Base-by-base conservation (phyloP, 37 sponge, comb jelly and placozoan species). In the Crambe crambe region DNA sequence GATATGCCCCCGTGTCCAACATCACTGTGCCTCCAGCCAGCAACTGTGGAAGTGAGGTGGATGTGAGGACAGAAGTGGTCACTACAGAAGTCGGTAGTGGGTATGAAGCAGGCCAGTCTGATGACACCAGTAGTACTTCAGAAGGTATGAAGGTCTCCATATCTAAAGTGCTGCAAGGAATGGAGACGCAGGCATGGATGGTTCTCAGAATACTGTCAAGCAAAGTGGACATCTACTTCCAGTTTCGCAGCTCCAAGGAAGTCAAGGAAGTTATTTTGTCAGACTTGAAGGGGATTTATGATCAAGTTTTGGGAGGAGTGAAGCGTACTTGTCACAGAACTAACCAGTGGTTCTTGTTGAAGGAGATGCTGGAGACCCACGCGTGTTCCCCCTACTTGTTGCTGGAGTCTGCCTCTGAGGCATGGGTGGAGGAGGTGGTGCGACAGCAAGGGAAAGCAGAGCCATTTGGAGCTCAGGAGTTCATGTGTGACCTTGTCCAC, bases 351-450 rank as follows among this genome's bases (percentile, higher is more conserved):
- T 82, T 80, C 75, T 60, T 90, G 59, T 74, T 90, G 29, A 81
- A 82, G 67, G 86, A 90, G 41, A 65, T 90, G 78, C 30, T 90
- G 58, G 86, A 90, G n/a, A 90, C 86, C 26, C 78, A 63, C 3
- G 31, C 37, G 27, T 90, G 91, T 58, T 75, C 78, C 15, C 75
- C 78, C 21, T 77, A 78, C 20, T 74, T 90, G 22, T 67, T 90
- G 58, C 75, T 83, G 1, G 91, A 82, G 68, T 78, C 79, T 22
- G 77, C 75, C 27, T 72, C 91, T 0, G 83, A 82, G 26, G 86
- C 78, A 18, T 90, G 91, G 91, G 79, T 85, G 62, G 72, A 71
- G 8, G 64, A 60, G 61, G 62, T 77, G 35, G 85, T 76, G 42
- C 23, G 58, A 20, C 29, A 20, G 70, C 37, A 54, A 39, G 74